These are phyloP conservation scores for Eutrigla gurnardus DNA, from an alignment of 2,797 vertebrate genomes.

Conservation along the genomic window DNA sequence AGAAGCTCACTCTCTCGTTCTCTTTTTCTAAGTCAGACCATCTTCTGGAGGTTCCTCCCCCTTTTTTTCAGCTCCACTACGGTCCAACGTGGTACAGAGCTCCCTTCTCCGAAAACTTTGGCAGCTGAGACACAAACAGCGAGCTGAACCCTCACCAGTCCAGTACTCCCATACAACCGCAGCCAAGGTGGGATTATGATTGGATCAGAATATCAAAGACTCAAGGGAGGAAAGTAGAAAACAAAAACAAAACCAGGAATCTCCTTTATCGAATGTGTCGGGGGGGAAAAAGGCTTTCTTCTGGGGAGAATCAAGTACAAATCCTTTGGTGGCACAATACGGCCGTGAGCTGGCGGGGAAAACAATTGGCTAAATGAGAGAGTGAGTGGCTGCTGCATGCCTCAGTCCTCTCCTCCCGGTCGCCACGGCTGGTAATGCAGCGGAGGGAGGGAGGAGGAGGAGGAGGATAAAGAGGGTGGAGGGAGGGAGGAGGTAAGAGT, in stretches of 20 bases:
- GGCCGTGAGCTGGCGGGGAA: constrained; percentile 25
- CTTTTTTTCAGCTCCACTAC: constrained; percentile 23
- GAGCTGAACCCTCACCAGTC: constrained; percentile 28
- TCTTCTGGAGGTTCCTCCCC: constrained; percentile 44
- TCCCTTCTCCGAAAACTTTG: constrained; percentile 19
- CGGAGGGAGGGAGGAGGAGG: constrained; percentile 49
- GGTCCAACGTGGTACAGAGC: constrained; percentile 40
- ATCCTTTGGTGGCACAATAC: constrained; percentile 10
- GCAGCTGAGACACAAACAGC: constrained; percentile 29
- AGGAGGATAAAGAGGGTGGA: constrained; percentile 66
- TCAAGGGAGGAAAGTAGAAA: background rate
- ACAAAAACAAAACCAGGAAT: constrained; percentile 2
- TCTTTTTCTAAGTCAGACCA: constrained; percentile 50
- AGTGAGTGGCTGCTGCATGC: constrained; percentile 54
- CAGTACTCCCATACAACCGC: constrained; percentile 12
- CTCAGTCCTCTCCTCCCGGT: constrained; percentile 57
- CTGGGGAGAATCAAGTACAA: background rate
- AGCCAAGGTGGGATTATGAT: constrained; percentile 29
- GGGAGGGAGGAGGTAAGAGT: constrained; percentile 62
- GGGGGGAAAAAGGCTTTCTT: constrained; percentile 7
- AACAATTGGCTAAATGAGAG: constrained; percentile 53
- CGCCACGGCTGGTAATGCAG: constrained; percentile 56
- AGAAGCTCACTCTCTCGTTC: constrained; percentile 1
- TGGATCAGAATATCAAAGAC: constrained; percentile 26
- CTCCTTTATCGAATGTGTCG: constrained; percentile 9